A percentile compares a stretch with the other conserved stretches of the same genome.
phyloP scores from a whole-genome alignment of 2,888 invertebrate genomes.

The Ephialtes manifestator region DNA sequence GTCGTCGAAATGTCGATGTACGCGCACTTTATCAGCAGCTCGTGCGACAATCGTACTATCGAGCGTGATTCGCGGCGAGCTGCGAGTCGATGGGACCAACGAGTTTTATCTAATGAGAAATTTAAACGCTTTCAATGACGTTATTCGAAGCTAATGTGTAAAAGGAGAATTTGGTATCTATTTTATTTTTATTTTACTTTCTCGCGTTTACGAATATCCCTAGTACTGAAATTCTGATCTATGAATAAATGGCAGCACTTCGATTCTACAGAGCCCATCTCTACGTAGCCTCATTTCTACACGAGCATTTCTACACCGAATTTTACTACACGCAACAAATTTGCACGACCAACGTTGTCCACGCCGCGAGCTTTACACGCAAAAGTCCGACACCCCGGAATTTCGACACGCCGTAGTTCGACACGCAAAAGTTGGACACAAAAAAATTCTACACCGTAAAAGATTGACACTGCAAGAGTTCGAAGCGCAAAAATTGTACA shows the following conservation, averaged over 20 bases:
- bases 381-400: no score
- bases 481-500: no score
- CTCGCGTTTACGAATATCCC: not conserved
- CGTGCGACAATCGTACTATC: slow-evolving; percentile 38
- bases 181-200: not conserved
- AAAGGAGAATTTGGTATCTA: not conserved
- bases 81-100: slow-evolving; percentile 60
- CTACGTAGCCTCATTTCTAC: no score
- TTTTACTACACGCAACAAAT: no score
- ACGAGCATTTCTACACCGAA: no score
- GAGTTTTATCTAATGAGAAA: slow-evolving; percentile 51
- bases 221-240: not conserved
- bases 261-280: no score
- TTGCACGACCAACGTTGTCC: no score
- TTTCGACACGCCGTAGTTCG: no score
- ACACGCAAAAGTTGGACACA: no score
- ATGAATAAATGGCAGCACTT: slow-evolving; percentile 24
- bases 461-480: no score
- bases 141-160: slow-evolving; percentile 9
- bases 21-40: slow-evolving; percentile 43
- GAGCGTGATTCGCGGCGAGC: slow-evolving; percentile 35
- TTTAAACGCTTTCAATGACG: slow-evolving; percentile 28
- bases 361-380: no score
- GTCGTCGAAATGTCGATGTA: slow-evolving; percentile 33
- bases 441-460: no score